These are phyloP conservation scores for Brenthis hecate DNA, from an alignment of 2,888 invertebrate genomes.

Conservation along the genomic window DNA sequence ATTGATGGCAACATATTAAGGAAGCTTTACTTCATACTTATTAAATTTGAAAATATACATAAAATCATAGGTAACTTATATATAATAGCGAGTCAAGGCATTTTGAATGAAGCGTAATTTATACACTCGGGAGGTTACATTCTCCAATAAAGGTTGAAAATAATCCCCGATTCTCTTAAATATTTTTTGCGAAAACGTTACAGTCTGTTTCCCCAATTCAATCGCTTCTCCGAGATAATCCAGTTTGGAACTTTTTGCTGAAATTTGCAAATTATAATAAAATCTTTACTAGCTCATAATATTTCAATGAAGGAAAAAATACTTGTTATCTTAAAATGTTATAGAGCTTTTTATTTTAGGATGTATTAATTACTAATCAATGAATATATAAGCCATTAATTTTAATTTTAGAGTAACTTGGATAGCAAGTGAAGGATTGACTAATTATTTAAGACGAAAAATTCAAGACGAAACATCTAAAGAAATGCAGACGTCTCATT, in stretches of 20 bases:
- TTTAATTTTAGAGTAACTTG: slow-evolving; percentile 66
- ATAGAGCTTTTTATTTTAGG: too few relatives aligned
- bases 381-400: neutral
- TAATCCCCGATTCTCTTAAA: slow-evolving; percentile 14
- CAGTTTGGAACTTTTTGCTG: neutral
- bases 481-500: slow-evolving; percentile 56
- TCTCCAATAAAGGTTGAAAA: slow-evolving; percentile 9
- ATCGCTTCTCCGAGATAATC: slow-evolving; percentile 13
- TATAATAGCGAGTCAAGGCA: neutral
- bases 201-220: slow-evolving; percentile 5
- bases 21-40: too few relatives aligned
- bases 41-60: too few relatives aligned
- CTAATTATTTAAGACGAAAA: slow-evolving; percentile 66
- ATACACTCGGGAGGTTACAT: slow-evolving; percentile 2
- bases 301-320: too few relatives aligned
- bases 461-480: slow-evolving; percentile 64
- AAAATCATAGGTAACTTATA: too few relatives aligned
- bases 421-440: slow-evolving; percentile 71
- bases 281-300: too few relatives aligned
- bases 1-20: neutral
- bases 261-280: slow-evolving; percentile 1
- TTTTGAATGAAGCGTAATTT: slow-evolving; percentile 18
- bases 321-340: too few relatives aligned
- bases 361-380: too few relatives aligned
- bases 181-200: slow-evolving; percentile 19